These are phyloP conservation scores for Colossoma macropomum DNA, from an alignment of 2,113 vertebrate species.

Conservation along the genomic window DNA sequence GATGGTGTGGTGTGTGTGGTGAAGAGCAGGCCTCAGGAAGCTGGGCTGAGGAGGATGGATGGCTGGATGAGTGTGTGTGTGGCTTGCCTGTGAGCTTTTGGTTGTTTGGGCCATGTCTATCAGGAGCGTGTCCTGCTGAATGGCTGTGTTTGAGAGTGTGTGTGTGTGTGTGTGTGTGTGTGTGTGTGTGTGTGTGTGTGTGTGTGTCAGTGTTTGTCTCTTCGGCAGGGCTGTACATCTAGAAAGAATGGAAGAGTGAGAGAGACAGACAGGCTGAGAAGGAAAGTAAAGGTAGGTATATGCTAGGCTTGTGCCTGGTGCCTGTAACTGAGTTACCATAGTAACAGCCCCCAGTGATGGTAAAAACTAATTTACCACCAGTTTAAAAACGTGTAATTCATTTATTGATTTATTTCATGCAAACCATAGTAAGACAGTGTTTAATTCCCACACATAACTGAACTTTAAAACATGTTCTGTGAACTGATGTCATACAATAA, in stretches of 20 bases:
- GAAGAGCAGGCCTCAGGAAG: background rate
- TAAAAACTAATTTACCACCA: no score
- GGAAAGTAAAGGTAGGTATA: no score
- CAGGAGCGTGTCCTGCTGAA: background rate
- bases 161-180: conserved; percentile 23
- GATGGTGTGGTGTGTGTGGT: conserved; percentile 11
- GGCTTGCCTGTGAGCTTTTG: background rate
- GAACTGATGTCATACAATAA: no score
- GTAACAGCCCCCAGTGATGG: no score
- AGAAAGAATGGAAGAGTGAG: conserved; percentile 10
- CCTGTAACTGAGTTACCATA: no score
- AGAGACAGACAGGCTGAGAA: background rate
- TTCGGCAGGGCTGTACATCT: background rate
- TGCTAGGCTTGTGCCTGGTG: no score
- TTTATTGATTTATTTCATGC: no score
- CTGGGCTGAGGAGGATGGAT: background rate
- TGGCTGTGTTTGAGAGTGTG: conserved; percentile 12
- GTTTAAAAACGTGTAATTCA: no score
- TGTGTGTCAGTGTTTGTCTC: conserved; percentile 3
- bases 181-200: conserved; percentile 34
- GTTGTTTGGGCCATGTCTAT: background rate
- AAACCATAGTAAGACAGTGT: no score
- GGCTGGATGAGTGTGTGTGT: background rate
- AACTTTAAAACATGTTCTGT: no score
- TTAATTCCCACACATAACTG: no score